phyloP scores from a whole-genome alignment of 2,797 vertebrate genomes.

The Pyrocephalus nanus region DNA sequence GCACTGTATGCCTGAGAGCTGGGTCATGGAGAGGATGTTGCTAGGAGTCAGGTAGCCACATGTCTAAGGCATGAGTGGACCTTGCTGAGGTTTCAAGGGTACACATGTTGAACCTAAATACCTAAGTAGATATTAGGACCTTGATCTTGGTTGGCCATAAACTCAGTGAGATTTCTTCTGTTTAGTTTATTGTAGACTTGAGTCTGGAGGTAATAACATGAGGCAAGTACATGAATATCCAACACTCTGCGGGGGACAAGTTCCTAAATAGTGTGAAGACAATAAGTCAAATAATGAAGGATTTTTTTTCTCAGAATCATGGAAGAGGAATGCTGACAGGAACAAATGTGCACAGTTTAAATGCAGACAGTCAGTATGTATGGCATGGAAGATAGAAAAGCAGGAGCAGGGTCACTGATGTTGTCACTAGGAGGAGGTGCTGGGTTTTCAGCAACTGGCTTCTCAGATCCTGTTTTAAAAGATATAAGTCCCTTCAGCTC shows the following conservation, averaged over 20 bases:
- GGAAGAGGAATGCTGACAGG: not conserved
- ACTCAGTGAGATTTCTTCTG: not conserved
- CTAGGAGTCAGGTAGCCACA: not conserved
- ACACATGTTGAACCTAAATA: not conserved
- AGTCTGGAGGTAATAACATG: not conserved
- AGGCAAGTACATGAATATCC: not conserved
- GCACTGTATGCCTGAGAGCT: not conserved
- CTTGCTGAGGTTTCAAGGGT: not conserved
- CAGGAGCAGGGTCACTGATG: not conserved
- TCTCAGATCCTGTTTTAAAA: not conserved
- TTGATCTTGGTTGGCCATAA: not conserved
- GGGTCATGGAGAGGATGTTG: not conserved
- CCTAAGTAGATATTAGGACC: not conserved
- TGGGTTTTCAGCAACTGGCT: not conserved
- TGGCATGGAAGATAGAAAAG: not conserved
- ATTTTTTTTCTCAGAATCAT: not conserved
- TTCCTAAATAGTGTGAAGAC: not conserved
- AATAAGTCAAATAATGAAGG: not conserved
- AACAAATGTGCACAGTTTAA: not conserved
- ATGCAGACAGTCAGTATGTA: not conserved
- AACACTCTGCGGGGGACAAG: not conserved
- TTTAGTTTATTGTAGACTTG: not conserved
- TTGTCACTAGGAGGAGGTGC: not conserved
- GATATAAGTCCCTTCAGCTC: not conserved
- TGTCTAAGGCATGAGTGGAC: not conserved